phyloP scores from a whole-genome alignment of 1,140 invertebrate species.

The Drosophila nikananu region DNA sequence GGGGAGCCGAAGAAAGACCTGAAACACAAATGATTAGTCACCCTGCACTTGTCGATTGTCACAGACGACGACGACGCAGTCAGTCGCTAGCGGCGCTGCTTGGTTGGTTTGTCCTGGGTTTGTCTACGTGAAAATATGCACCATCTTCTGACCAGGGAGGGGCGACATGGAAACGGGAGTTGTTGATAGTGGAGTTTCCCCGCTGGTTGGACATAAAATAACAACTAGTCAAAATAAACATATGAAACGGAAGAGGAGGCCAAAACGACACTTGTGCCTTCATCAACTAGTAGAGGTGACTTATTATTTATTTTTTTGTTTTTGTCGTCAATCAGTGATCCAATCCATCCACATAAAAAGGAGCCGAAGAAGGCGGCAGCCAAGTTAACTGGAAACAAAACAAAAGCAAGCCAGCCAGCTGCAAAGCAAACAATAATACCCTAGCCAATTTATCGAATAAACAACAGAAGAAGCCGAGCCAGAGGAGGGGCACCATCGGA shows the following conservation, averaged over 20 bases:
- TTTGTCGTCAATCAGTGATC: constrained; percentile 43
- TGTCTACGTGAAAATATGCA: constrained; percentile 37
- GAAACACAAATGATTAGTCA: constrained; percentile 56
- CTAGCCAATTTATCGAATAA: constrained; percentile 79
- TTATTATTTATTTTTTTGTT: constrained; percentile 15
- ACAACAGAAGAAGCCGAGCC: constrained; percentile 67
- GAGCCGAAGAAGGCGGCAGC: constrained; percentile 19
- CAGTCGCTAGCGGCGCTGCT: neutral
- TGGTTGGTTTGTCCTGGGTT: constrained; percentile 19
- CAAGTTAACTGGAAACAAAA: constrained; percentile 37
- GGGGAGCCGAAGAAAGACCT: constrained; percentile 38
- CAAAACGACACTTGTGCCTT: neutral
- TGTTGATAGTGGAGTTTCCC: neutral
- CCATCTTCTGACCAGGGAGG: neutral
- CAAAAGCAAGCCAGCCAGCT: constrained; percentile 12
- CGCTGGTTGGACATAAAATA: constrained; percentile 25
- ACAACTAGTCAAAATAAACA: constrained; percentile 37
- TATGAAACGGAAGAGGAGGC: constrained; percentile 9
- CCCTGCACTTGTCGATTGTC: constrained; percentile 45
- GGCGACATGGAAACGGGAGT: neutral
- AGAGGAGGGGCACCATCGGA: constrained; percentile 20
- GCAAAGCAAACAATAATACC: constrained; percentile 33
- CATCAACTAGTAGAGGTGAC: constrained; percentile 9
- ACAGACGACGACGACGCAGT: constrained; percentile 4
- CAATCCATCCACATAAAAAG: constrained; percentile 47